These are phyloP conservation scores for Subanguina moxae DNA, from an alignment of 1,140 invertebrate genomes.

Conservation along the genomic window DNA sequence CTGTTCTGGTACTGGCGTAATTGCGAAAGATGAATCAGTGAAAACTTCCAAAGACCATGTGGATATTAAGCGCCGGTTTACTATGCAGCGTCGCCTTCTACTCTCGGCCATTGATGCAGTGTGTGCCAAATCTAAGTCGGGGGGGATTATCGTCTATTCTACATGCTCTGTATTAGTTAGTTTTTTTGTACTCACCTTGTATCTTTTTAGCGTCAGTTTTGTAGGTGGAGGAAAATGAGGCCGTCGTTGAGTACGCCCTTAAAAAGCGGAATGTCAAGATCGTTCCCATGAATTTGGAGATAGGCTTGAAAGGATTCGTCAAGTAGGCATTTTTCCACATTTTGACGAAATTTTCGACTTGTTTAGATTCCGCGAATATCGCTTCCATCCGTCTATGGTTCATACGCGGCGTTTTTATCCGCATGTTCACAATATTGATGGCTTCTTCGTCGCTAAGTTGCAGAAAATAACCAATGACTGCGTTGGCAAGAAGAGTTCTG, in stretches of 20 bases:
- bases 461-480: conserved; percentile 56
- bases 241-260: conserved; percentile 89
- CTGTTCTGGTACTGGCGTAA: conserved; percentile 94
- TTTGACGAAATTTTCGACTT: not conserved
- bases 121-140: conserved; percentile 82
- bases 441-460: conserved; percentile 97
- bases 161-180: conserved; percentile 88
- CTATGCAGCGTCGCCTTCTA: conserved; percentile 84
- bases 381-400: conserved; percentile 86
- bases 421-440: conserved; percentile 97
- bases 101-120: conserved; percentile 92
- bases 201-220: too few species aligned
- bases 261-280: conserved; percentile 87
- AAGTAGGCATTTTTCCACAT: conserved; percentile 64
- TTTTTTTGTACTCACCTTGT: conserved; percentile 10
- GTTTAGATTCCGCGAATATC: conserved; percentile 65
- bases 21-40: conserved; percentile 93
- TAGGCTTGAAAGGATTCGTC: conserved; percentile 91
- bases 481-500: not conserved
- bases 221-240: conserved; percentile 93
- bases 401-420: conserved; percentile 88
- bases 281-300: conserved; percentile 84
- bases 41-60: conserved; percentile 72
- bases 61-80: conserved; percentile 80
- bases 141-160: conserved; percentile 93